A percentile compares a stretch with the other conserved stretches of the same genome.
Conservation (phyloP, 2,797 vertebrate species). For the Columba guinea region DNA sequence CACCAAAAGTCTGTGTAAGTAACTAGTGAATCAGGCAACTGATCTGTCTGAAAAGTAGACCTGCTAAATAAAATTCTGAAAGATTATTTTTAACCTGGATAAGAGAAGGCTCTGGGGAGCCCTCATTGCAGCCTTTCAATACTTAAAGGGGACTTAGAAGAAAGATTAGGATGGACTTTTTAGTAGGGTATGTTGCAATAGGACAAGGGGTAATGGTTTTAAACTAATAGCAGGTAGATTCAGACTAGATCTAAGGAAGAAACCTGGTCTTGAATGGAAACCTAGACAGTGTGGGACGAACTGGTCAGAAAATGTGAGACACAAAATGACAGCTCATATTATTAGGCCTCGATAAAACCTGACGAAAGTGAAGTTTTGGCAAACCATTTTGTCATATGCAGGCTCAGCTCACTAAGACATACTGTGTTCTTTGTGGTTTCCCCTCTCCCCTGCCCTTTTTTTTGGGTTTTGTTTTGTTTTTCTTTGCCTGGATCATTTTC, state of each 20-base stretch:
- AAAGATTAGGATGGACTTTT: neutral
- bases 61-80: neutral
- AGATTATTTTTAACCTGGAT: neutral
- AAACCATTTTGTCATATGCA: neutral
- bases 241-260: neutral
- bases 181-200: neutral
- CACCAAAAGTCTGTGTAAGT: neutral
- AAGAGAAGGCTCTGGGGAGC: neutral
- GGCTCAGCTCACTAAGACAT: neutral
- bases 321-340: neutral
- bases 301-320: neutral
- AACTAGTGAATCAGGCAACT: neutral
- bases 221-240: neutral
- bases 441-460: rapidly evolving
- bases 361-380: neutral
- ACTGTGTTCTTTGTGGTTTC: neutral
- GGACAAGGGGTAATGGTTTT: neutral
- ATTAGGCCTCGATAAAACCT: neutral
- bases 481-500: neutral
- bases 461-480: neutral
- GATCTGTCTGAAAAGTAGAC: neutral
- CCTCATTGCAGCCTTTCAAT: neutral
- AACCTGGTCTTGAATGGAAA: neutral
- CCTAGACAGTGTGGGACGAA: neutral
- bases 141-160: neutral